These are phyloP conservation scores for Arnoldichthys spilopterus DNA, from an alignment of 2,797 vertebrate species.

Conservation along the genomic window DNA sequence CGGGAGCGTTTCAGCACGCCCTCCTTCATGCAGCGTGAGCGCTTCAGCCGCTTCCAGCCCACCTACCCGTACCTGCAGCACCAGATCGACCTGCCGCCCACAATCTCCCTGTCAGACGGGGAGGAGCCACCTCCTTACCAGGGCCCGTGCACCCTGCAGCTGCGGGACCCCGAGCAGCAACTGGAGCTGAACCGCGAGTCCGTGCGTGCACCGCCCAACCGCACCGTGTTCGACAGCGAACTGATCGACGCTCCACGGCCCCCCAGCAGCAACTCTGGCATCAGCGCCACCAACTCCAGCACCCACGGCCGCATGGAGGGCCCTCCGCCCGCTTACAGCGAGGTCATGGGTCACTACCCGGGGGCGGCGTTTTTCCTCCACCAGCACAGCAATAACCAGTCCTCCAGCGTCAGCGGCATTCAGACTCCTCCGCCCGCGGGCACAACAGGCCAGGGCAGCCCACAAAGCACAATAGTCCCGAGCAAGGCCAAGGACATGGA, in stretches of 20 bases:
- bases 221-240: conserved; percentile 91
- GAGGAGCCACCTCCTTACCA: conserved; percentile 89
- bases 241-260: conserved; percentile 90
- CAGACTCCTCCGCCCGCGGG: conserved; percentile 72
- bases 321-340: conserved; percentile 93
- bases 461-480: conserved; percentile 90
- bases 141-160: conserved; percentile 86
- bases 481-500: conserved; percentile 87
- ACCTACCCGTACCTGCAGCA: conserved; percentile 89
- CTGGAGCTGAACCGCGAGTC: conserved; percentile 90
- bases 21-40: conserved; percentile 84
- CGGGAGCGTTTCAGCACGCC: conserved; percentile 81
- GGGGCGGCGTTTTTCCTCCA: conserved; percentile 91
- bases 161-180: conserved; percentile 89
- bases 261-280: conserved; percentile 95
- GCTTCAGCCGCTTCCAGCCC: conserved; percentile 88
- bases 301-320: conserved; percentile 91
- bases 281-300: conserved; percentile 90
- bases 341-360: conserved; percentile 92
- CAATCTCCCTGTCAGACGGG: conserved; percentile 88
- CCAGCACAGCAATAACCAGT: conserved; percentile 90
- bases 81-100: conserved; percentile 89
- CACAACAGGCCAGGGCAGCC: conserved; percentile 86
- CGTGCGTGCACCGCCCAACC: conserved; percentile 86
- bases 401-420: conserved; percentile 71